Conservation (phyloP, 2,113 vertebrate genomes). For the Salvator merianae region DNA sequence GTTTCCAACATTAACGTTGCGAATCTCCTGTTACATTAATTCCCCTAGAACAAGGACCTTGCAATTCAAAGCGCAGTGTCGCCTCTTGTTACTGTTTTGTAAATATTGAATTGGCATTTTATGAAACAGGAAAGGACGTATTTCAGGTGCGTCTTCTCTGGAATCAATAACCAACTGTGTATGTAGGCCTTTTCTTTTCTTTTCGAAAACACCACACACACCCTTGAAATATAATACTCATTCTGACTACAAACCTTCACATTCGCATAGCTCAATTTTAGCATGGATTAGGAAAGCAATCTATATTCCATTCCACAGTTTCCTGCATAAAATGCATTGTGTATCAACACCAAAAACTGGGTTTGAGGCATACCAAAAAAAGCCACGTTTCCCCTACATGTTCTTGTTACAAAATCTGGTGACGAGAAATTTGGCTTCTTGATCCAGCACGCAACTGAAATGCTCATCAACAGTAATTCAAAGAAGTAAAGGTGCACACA, state of each 20-base stretch:
- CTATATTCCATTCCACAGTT: not conserved
- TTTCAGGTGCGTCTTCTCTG: slow-evolving; percentile 13
- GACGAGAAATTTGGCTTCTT: not conserved
- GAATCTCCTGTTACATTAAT: slow-evolving; percentile 51
- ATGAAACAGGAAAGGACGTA: slow-evolving; percentile 37
- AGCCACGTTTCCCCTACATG: not conserved
- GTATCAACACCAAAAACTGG: not conserved
- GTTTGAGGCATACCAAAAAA: not conserved
- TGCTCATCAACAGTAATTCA: not conserved
- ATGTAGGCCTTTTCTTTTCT: not conserved
- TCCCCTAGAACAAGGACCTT: slow-evolving; percentile 53
- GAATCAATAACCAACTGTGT: slow-evolving; percentile 24
- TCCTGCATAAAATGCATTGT: not conserved
- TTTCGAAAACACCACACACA: not conserved
- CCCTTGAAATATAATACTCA: not conserved
- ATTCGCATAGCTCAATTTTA: slow-evolving; percentile 2
- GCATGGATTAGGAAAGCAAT: not conserved
- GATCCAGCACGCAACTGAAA: not conserved
- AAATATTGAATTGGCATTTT: slow-evolving; percentile 62
- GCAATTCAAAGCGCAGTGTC: slow-evolving; percentile 53
- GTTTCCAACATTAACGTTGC: not conserved
- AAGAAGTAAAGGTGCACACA: too few species aligned
- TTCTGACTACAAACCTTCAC: not conserved
- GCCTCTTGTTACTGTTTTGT: slow-evolving; percentile 57
- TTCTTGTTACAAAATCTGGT: not conserved